phyloP scores from a whole-genome alignment of 1,140 invertebrate species.

The Harlomillsia oculata region DNA sequence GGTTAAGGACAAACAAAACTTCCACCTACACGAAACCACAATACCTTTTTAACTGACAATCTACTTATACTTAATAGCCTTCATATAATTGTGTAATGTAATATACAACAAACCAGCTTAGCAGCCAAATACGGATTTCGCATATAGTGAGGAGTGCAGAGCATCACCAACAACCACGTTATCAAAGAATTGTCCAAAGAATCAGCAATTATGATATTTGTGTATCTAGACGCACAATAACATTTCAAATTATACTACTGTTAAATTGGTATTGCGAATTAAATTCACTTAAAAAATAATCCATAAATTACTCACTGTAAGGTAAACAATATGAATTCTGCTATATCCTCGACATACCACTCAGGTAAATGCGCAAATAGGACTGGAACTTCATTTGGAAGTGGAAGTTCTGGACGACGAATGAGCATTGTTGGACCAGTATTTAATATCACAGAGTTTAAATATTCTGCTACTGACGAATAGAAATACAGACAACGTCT shows the following conservation, averaged over 20 bases:
- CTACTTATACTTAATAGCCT: slow-evolving; percentile 13
- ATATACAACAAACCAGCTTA: slow-evolving; percentile 54
- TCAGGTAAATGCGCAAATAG: slow-evolving; percentile 83
- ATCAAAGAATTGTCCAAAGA: slow-evolving; percentile 72
- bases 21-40: slow-evolving; percentile 50
- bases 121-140: slow-evolving; percentile 93
- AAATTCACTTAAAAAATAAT: too few species aligned
- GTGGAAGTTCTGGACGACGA: slow-evolving; percentile 42
- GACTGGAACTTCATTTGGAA: slow-evolving; percentile 52
- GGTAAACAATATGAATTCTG: slow-evolving; percentile 84
- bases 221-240: slow-evolving; percentile 1
- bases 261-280: too few species aligned
- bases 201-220: slow-evolving; percentile 43
- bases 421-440: slow-evolving; percentile 10
- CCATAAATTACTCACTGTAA: slow-evolving; percentile 84
- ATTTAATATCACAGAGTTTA: slow-evolving; percentile 42
- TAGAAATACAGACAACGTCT: slow-evolving; percentile 75
- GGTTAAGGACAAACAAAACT: slow-evolving; percentile 84
- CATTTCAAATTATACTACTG: slow-evolving; percentile 8
- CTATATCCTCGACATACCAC: slow-evolving; percentile 93
- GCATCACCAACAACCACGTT: slow-evolving; percentile 74
- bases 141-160: slow-evolving; percentile 81
- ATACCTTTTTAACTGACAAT: slow-evolving; percentile 37
- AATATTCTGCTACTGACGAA: slow-evolving; percentile 66
- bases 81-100: background rate